Evolutionary conservation across 2,113 vertebrate species (phyloP).

Genomic region (Pongo pygmaeus): DNA sequence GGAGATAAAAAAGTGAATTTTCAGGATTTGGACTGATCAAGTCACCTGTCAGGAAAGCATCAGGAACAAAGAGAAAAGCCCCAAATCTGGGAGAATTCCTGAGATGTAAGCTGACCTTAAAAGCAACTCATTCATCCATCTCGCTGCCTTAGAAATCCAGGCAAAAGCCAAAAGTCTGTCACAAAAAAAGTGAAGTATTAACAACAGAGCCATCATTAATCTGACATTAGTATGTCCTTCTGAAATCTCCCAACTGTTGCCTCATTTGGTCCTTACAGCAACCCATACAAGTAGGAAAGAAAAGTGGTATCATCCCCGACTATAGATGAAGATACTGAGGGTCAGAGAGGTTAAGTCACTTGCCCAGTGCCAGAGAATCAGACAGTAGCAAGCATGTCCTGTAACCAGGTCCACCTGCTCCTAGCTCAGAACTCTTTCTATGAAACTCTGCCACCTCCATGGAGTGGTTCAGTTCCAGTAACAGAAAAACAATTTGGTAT

Average conservation of each 20-base stretch:
- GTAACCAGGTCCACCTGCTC: neutral
- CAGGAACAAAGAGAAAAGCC: neutral
- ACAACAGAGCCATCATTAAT: neutral
- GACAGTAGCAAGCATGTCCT: neutral
- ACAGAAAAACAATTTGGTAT: neutral
- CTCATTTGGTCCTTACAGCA: neutral
- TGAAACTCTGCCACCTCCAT: rapidly evolving
- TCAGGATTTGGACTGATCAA: neutral
- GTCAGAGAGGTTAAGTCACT: neutral
- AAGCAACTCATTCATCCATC: neutral
- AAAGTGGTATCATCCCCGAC: rapidly evolving
- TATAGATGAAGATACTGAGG: neutral
- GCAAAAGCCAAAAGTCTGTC: neutral
- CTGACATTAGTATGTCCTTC: neutral
- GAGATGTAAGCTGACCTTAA: neutral
- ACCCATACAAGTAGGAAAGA: neutral
- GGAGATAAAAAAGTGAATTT: neutral
- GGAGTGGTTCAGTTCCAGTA: neutral
- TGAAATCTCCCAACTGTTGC: neutral
- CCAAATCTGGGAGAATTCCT: neutral
- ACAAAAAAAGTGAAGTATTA: neutral
- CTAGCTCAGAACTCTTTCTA: neutral
- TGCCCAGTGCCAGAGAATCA: neutral
- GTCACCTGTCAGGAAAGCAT: neutral
- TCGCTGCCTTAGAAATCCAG: neutral